phyloP scores from a whole-genome alignment of 2,113 vertebrate genomes.

The Oncorhynchus keta region DNA sequence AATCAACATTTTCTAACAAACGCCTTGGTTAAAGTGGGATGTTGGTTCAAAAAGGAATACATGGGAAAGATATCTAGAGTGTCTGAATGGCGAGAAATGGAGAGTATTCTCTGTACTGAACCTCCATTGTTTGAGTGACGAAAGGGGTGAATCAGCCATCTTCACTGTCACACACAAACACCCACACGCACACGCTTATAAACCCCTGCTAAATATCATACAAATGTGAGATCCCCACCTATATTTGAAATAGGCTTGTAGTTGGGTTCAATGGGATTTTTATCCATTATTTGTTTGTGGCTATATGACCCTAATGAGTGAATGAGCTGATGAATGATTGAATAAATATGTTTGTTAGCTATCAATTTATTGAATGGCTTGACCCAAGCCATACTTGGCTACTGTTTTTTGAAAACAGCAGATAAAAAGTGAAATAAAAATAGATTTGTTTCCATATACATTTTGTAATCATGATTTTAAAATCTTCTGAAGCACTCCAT shows the following conservation, averaged over 20 bases:
- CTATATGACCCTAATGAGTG: slow-evolving; percentile 33
- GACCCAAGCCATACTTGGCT: slow-evolving; percentile 66
- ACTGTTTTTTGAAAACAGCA: slow-evolving; percentile 73
- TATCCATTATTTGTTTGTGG: slow-evolving; percentile 33
- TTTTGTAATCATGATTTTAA: slow-evolving; percentile 67
- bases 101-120: slow-evolving; percentile 30
- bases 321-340: slow-evolving; percentile 51
- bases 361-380: slow-evolving; percentile 52
- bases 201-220: slow-evolving; percentile 59
- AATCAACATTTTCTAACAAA: not conserved
- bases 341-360: slow-evolving; percentile 50
- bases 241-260: slow-evolving; percentile 42
- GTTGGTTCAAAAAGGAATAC: slow-evolving; percentile 17
- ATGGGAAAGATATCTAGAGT: not conserved
- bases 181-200: slow-evolving; percentile 45
- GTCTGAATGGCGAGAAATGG: not conserved
- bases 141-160: slow-evolving; percentile 15
- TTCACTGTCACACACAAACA: slow-evolving; percentile 38
- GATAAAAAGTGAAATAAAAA: slow-evolving; percentile 71
- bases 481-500: slow-evolving; percentile 73
- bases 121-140: slow-evolving; percentile 19
- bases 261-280: slow-evolving; percentile 39
- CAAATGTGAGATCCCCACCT: not conserved
- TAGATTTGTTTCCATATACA: slow-evolving; percentile 69
- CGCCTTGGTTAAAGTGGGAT: slow-evolving; percentile 1